A percentile compares a stretch with the other conserved stretches of the same genome.
Evolutionary conservation across 1,140 invertebrate species (phyloP).

Genomic region (Oedothorax gibbosus): DNA sequence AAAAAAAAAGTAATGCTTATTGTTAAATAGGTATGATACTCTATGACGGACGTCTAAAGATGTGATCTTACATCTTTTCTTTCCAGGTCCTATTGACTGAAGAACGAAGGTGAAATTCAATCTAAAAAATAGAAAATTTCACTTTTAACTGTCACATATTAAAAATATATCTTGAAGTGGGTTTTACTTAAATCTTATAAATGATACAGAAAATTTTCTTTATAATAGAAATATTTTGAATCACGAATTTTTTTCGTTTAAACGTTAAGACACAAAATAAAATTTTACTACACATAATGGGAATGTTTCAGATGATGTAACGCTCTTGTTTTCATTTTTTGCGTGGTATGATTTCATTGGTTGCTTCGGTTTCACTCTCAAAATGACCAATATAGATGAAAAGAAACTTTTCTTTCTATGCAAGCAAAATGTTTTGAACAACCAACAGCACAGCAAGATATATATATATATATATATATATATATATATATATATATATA

Average conservation of each 20-base stretch:
- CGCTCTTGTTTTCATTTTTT: background rate
- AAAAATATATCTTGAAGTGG: background rate
- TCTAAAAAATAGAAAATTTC: constrained; percentile 16
- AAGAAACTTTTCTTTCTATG: no score
- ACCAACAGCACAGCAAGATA: no score
- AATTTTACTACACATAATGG: background rate
- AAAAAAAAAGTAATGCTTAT: background rate
- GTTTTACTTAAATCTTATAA: background rate
- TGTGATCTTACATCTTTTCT: constrained; percentile 28
- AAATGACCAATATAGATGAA: no score
- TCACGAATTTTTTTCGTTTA: background rate
- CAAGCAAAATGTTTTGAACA: no score
- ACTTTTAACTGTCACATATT: background rate
- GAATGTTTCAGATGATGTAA: background rate
- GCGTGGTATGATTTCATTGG: background rate
- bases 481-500: no score
- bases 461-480: no score
- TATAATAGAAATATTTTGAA: background rate
- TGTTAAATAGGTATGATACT: background rate
- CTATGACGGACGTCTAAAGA: background rate
- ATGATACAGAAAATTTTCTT: background rate
- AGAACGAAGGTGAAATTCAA: constrained; percentile 15
- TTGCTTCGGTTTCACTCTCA: no score
- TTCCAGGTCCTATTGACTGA: constrained; percentile 26
- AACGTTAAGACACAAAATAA: background rate